phyloP scores from a whole-genome alignment of 2,113 vertebrate species.

The Cryptomyrus ogoouensis region DNA sequence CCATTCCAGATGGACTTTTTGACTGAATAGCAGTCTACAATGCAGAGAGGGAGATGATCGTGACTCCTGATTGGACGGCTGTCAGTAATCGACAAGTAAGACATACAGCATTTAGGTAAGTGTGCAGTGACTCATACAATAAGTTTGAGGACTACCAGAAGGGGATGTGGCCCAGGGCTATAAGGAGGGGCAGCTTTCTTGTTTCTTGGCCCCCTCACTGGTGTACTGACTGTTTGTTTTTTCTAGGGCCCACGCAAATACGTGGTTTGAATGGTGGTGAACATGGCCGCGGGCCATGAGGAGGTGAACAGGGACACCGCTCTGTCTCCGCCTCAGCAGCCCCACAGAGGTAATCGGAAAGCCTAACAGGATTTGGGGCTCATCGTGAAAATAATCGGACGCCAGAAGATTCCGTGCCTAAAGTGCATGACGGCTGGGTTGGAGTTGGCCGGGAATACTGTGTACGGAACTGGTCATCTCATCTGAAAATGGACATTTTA shows the following conservation, averaged over 20 bases:
- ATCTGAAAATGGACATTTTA: constrained; percentile 3
- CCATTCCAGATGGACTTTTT: not conserved
- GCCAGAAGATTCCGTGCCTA: not conserved
- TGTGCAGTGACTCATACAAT: not conserved
- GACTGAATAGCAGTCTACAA: not conserved
- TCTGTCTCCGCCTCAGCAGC: not conserved
- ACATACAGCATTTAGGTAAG: not conserved
- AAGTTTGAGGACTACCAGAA: not conserved
- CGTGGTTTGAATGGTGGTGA: not conserved
- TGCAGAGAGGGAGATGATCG: not conserved
- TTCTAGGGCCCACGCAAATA: not conserved
- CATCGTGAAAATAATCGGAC: not conserved
- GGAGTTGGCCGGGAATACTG: not conserved
- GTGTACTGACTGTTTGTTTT: not conserved
- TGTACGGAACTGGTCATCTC: not conserved
- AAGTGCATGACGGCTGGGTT: not conserved
- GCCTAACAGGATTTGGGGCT: not conserved
- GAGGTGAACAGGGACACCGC: not conserved
- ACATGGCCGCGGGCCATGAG: not conserved
- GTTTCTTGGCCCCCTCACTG: not conserved
- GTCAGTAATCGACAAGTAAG: not conserved
- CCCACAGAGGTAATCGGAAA: not conserved
- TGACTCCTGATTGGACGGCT: not conserved
- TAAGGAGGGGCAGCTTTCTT: not conserved
- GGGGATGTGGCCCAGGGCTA: not conserved